Evolutionary conservation across 2,113 vertebrate species (phyloP).

Genomic region (Australoheros scitulus): DNA sequence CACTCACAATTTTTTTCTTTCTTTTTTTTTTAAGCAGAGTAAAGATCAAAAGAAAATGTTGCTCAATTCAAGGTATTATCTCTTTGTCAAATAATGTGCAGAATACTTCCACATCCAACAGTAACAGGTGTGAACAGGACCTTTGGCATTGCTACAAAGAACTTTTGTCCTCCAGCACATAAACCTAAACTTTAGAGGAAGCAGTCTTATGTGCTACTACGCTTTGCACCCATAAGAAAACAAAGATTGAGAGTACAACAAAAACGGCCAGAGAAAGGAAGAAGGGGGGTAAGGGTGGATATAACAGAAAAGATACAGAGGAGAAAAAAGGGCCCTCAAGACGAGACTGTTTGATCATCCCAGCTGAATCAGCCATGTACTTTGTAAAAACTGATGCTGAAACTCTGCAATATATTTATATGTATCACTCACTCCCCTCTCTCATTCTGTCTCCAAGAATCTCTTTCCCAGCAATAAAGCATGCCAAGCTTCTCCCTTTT

Average conservation of each 20-base stretch:
- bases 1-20: neutral
- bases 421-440: constrained; percentile 20
- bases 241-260: neutral
- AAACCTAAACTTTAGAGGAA: constrained; percentile 17
- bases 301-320: constrained; percentile 29
- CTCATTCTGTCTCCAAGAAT: constrained; percentile 22
- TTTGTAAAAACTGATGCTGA: constrained; percentile 20
- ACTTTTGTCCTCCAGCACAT: constrained; percentile 26
- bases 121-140: neutral
- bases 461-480: neutral
- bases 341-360: constrained; percentile 39
- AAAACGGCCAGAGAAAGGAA: neutral
- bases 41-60: neutral
- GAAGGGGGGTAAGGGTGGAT: neutral
- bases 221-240: constrained; percentile 30
- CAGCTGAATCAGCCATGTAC: constrained; percentile 60
- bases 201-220: constrained; percentile 3
- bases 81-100: neutral
- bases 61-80: neutral
- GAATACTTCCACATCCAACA: neutral
- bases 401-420: constrained; percentile 41
- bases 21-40: no score
- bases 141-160: constrained; percentile 9
- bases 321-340: constrained; percentile 13
- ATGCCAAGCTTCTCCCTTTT: constrained; percentile 20